A percentile compares a stretch with the other conserved stretches of the same genome.
Conservation (phyloP, 2,113 vertebrate genomes). For the Chauna torquata region DNA sequence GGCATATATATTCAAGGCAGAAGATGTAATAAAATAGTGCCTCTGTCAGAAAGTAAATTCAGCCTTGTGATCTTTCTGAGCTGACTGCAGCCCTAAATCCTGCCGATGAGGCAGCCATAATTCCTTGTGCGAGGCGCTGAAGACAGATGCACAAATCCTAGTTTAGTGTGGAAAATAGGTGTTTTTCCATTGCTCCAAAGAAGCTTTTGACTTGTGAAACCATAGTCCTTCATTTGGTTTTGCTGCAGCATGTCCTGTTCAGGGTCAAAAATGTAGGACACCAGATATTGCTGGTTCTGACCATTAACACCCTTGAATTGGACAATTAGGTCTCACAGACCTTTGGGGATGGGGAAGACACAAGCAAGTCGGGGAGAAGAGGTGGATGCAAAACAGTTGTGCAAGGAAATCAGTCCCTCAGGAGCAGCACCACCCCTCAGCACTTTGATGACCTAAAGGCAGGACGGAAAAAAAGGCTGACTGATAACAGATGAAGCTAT, state of each 20-base stretch:
- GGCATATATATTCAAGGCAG: neutral
- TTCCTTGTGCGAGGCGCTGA: neutral
- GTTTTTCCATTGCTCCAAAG: neutral
- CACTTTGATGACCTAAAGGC: neutral
- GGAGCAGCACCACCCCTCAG: neutral
- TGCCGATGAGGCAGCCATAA: neutral
- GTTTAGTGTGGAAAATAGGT: neutral
- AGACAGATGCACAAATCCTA: neutral
- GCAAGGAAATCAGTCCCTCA: neutral
- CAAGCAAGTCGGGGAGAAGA: neutral
- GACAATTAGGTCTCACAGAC: neutral
- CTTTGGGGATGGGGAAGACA: neutral
- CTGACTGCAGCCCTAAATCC: slow-evolving; percentile 29
- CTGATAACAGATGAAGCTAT: neutral
- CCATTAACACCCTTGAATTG: neutral
- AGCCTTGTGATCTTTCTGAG: neutral
- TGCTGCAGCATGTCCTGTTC: neutral
- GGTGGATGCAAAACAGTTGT: neutral
- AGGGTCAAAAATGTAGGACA: neutral
- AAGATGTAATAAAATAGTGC: neutral
- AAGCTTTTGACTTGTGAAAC: neutral
- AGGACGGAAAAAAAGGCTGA: neutral
- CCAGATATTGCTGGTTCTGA: neutral
- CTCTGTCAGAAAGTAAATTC: slow-evolving; percentile 19
- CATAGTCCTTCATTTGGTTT: neutral